Base-by-base conservation (phyloP, 1,140 invertebrate species). In the Dendroctonus ponderosae region DNA sequence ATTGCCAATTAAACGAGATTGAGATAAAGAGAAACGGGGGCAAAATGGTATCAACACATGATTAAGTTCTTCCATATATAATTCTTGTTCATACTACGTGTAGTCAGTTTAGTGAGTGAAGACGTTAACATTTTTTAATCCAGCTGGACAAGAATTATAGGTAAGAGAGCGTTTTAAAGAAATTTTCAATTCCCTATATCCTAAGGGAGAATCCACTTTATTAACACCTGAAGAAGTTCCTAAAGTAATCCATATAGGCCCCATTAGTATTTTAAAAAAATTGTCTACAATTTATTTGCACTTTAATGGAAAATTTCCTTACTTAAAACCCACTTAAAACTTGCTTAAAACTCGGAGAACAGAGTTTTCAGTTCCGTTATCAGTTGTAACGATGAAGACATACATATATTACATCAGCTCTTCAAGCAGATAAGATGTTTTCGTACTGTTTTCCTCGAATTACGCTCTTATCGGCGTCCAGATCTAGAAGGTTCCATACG, bases 11-110 rank as follows among this genome's bases (percentile, higher is more conserved):
- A 60, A 49, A 2, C 12, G 12, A 48, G 58, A 60, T n/a, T 12
- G 6, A 4, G 58, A 60, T 60, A 60, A 60, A 7, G 41, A 60
- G 49, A 26, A 62, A 40, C 39, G 60, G 41, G 60, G 60, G 60
- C 60, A 62, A 62, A 62, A 62, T 62, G 60, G 60, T 60, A 60
- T 62, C 60, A 62, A 62, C 38, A 51, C 51, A 12, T 41, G 60
- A 62, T 52, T 41, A 58, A 8, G 37, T 2, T 43, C n/a, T 14
- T 60, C 15, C 26, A 48, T 60, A 60, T 60, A 60, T 49, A 48
- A 15, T 43, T 43, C 46, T 60, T 49, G n/a, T n/a, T 38, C 15
- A 60, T 60, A 49, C 12, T 49, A 40, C 43, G 11, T 5, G 7
- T 5, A 49, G 41, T 37, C 58, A 60, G 37, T 48, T 60, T 12